phyloP scores from a whole-genome alignment of 1,140 invertebrate genomes.

The Belonocnema kinseyi region DNA sequence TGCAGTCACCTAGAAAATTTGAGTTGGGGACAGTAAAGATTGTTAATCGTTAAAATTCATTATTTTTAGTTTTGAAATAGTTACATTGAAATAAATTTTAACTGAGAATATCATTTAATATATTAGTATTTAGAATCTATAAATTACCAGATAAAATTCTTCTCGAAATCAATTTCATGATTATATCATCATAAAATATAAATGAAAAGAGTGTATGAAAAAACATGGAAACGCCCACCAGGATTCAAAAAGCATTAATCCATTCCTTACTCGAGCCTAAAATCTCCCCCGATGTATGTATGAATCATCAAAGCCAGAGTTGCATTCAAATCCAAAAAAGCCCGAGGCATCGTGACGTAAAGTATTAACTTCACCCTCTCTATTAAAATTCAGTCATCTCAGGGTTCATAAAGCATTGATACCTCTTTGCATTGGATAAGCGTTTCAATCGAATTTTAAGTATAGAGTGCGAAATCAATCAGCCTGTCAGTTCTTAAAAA shows the following conservation, averaged over 20 bases:
- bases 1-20: too few species aligned
- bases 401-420: constrained; percentile 17
- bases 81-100: too few species aligned
- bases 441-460: constrained; percentile 16
- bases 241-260: constrained; percentile 1
- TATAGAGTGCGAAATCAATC: constrained; percentile 17
- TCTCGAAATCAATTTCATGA: too few species aligned
- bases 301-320: background rate
- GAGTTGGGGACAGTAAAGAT: too few species aligned
- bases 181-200: background rate
- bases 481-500: constrained; percentile 6
- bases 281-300: background rate
- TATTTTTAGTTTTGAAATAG: too few species aligned
- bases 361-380: constrained; percentile 6
- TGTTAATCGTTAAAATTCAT: too few species aligned
- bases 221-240: background rate
- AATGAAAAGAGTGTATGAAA: background rate
- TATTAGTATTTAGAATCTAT: too few species aligned
- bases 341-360: background rate
- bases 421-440: constrained; percentile 14
- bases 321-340: constrained; percentile 9
- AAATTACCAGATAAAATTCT: too few species aligned
- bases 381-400: constrained; percentile 11
- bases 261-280: background rate
- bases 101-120: too few species aligned